Evolutionary conservation across 1,140 invertebrate genomes (phyloP), one percentile per base, ranked within the genome.

Genomic region (Euglossa dilemma): DNA sequence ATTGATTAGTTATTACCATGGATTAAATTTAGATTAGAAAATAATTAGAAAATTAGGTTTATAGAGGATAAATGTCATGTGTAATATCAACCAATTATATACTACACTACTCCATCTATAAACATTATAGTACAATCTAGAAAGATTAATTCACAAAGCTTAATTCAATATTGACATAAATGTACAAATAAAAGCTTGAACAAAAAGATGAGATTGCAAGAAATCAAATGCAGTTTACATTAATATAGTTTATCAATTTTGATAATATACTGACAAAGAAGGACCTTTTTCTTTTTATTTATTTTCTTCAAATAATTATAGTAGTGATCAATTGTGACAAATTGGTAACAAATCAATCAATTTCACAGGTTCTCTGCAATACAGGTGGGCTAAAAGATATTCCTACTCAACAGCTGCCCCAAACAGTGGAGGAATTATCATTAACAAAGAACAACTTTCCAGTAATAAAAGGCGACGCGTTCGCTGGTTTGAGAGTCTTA

Each of bases 381-480:
- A 97, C 97, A 74, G 97, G 97, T 79, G 96, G 96, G 54, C 93
- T 98, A 82, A 95, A 95, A 64, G 97, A 97, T 87, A 97, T 98
- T 71, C 97, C 97, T 50, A 95, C 96, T 28, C 95, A 95, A 47
- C 95, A 96, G 63, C 93, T 98, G 71, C 97, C 97, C 16, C 89
- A 95, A 1, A 96, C 96, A 47, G 97, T 98, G 69, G 97, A 97
- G 92, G 97, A 98, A 90, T 92, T 98, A 70, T 97, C 97, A 0
- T 91, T 98, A 72, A 97, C 97, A 57, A 97, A 97, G 90, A 97
- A 97, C 92, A 96, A 97, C 91, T 96, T 98, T 85, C 95, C 96
- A 23, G 93, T 96, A 63, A 97, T 98, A 84, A 96, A 96, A 88
- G 96, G 96, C 66, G 97, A 98, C 91, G 97, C 97, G 3, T 98